These are phyloP conservation scores for Tangachromis dhanisi DNA, from an alignment of 2,113 vertebrate genomes.

Conservation along the genomic window DNA sequence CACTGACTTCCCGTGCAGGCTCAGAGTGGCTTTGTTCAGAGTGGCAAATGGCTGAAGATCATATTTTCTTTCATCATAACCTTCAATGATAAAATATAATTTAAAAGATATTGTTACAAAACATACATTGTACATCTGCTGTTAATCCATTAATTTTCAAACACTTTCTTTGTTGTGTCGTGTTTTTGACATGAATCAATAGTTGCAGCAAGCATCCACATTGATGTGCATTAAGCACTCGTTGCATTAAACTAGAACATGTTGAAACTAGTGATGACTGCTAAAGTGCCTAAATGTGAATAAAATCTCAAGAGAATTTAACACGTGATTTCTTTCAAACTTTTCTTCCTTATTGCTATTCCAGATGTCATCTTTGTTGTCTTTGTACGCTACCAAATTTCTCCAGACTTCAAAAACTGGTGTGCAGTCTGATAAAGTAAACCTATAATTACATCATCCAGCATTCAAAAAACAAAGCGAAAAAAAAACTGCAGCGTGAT, in stretches of 20 bases:
- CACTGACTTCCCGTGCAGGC: slow-evolving; percentile 15
- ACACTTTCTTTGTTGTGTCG: neutral
- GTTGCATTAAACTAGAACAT: neutral
- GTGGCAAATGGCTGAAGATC: slow-evolving; percentile 17
- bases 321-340: neutral
- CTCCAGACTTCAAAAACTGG: neutral
- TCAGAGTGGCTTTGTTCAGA: neutral
- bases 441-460: neutral
- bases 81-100: neutral
- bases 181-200: neutral
- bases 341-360: neutral
- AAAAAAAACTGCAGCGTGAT: neutral
- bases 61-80: neutral
- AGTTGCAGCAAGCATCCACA: neutral
- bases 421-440: neutral
- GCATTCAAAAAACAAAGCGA: rapidly evolving
- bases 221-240: rapidly evolving
- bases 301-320: neutral
- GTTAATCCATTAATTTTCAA: neutral
- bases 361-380: neutral
- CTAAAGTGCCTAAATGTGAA: neutral
- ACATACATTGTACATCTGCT: neutral
- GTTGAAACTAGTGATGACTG: neutral
- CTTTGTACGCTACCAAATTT: neutral
- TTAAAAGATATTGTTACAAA: neutral